Percentiles rank a stretch among this genome's conserved stretches.
These are phyloP conservation scores for Tichodroma muraria DNA, from an alignment of 2,113 vertebrate genomes.

Conservation along the genomic window DNA sequence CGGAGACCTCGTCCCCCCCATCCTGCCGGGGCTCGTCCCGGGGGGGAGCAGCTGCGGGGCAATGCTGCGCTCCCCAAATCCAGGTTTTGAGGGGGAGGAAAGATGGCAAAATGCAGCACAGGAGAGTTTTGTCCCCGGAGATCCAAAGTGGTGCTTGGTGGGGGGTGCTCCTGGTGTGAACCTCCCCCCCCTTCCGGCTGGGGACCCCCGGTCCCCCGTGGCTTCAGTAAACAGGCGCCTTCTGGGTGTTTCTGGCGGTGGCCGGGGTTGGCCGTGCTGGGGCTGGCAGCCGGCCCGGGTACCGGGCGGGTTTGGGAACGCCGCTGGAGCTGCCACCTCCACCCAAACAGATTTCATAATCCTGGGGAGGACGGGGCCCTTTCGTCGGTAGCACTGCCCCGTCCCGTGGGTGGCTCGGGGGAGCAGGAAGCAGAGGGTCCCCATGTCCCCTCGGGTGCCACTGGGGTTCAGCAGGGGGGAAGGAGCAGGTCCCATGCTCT, in stretches of 20 bases:
- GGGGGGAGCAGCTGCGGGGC: not conserved
- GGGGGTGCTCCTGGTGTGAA: not conserved
- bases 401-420: rapidly evolving
- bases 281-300: not conserved
- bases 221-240: not conserved
- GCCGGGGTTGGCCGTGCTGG: not conserved
- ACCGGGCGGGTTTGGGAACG: conserved; percentile 1
- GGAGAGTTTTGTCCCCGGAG: not conserved
- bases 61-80: not conserved
- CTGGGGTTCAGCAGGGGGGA: not conserved
- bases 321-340: not conserved
- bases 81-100: not conserved
- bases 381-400: rapidly evolving
- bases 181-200: rapidly evolving
- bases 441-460: not conserved
- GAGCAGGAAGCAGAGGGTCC: not conserved
- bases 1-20: not conserved
- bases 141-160: not conserved
- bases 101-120: not conserved
- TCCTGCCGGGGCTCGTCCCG: not conserved
- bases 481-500: rapidly evolving
- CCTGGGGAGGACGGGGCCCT: not conserved
- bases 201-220: not conserved
- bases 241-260: not conserved
- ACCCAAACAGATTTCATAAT: conserved; percentile 37